These are phyloP conservation scores for Rhabditoides inermis DNA, from an alignment of 2,888 invertebrate species.

Conservation along the genomic window DNA sequence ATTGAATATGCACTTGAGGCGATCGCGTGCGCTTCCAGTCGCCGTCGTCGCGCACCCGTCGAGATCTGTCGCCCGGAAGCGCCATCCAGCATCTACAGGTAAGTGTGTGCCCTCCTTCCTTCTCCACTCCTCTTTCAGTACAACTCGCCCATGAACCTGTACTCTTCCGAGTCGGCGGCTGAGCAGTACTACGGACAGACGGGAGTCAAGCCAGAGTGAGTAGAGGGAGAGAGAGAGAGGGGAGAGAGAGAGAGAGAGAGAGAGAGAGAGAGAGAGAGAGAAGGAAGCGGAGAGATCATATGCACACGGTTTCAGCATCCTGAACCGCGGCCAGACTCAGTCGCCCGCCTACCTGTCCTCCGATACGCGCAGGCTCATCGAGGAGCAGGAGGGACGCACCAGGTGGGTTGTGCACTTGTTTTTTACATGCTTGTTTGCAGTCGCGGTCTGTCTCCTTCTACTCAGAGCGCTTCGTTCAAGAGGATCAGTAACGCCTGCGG, in stretches of 20 bases:
- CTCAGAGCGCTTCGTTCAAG: conserved; percentile 38
- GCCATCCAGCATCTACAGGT: conserved; percentile 38
- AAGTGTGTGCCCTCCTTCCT: background rate
- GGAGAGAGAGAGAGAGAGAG: conserved; percentile 2
- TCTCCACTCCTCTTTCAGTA: conserved; percentile 38
- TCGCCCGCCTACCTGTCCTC: conserved; percentile 17
- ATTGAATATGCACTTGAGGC: too few relatives aligned
- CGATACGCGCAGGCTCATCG: conserved; percentile 18
- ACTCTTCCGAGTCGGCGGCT: conserved; percentile 42
- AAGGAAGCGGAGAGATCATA: too few relatives aligned
- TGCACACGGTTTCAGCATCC: background rate
- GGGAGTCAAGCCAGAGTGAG: conserved; percentile 22
- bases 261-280: background rate
- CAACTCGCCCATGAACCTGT: conserved; percentile 47
- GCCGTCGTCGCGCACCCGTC: conserved; percentile 23
- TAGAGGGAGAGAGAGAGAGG: background rate
- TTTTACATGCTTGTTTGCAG: conserved; percentile 7
- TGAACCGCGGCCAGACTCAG: background rate
- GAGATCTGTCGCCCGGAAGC: conserved; percentile 39
- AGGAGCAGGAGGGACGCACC: conserved; percentile 16
- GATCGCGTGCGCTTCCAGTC: conserved; percentile 32
- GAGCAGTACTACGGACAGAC: conserved; percentile 43
- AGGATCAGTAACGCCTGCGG: conserved; percentile 36
- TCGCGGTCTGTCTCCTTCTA: conserved; percentile 30
- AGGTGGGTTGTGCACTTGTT: conserved; percentile 6